Percentiles rank a stretch among this genome's conserved stretches.
Conservation (phyloP, 2,797 vertebrate genomes). For the Acanthornis magna region DNA sequence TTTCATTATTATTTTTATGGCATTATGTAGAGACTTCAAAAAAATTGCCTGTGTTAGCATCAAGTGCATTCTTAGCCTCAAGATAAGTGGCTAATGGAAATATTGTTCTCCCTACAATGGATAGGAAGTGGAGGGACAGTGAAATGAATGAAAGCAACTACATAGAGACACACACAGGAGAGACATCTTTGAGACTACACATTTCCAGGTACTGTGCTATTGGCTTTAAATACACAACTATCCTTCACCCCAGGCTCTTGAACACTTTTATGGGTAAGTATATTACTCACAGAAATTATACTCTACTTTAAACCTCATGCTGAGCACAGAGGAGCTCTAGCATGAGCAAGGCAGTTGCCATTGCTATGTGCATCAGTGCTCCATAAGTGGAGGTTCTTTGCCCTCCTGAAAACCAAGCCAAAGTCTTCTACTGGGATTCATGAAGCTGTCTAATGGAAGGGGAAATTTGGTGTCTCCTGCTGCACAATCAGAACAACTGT, state of each 20-base stretch:
- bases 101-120: background rate
- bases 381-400: background rate
- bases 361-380: background rate
- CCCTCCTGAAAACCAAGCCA: background rate
- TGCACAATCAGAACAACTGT: background rate
- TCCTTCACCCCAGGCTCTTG: background rate
- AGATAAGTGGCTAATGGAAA: background rate
- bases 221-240: background rate
- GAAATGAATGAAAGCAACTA: background rate
- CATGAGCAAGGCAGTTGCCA: background rate
- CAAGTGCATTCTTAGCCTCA: background rate
- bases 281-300: background rate
- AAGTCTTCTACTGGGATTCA: background rate
- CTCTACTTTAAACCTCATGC: background rate
- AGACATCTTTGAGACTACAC: background rate
- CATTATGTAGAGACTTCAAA: background rate
- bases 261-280: background rate
- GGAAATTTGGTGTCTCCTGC: background rate
- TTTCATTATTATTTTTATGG: background rate
- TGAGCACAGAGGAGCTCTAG: background rate
- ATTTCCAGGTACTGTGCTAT: background rate
- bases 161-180: background rate
- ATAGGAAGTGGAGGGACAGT: background rate
- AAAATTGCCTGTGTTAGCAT: background rate
- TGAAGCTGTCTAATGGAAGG: background rate